These are phyloP conservation scores for Apteryx mantelli DNA, from an alignment of 2,113 vertebrate genomes.

Conservation along the genomic window DNA sequence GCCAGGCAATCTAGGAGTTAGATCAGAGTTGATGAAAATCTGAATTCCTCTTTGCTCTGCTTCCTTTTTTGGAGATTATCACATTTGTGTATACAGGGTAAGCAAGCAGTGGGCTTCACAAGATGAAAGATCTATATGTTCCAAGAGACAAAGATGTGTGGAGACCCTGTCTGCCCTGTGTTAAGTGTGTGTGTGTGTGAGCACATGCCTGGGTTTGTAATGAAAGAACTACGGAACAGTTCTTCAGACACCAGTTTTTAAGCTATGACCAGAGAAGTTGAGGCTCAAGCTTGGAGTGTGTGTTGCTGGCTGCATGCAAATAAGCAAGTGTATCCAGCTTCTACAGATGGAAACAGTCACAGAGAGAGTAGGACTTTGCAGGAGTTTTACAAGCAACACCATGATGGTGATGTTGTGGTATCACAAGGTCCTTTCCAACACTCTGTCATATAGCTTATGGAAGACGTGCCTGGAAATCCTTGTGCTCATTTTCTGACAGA, in stretches of 20 bases:
- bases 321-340: background rate
- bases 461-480: background rate
- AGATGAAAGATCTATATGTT: background rate
- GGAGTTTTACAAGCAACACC: background rate
- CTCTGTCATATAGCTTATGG: background rate
- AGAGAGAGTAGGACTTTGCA: background rate
- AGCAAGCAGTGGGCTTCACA: accelerated
- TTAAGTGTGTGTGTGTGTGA: too few species aligned
- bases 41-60: background rate
- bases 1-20: background rate
- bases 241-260: background rate
- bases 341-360: background rate
- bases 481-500: background rate
- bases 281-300: background rate
- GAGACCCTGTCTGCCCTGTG: background rate
- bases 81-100: background rate
- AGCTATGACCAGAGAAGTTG: background rate
- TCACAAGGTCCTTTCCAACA: background rate
- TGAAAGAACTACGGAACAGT: background rate
- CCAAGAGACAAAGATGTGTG: background rate
- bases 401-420: background rate
- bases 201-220: background rate
- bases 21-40: background rate
- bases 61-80: background rate
- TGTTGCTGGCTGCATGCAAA: background rate